A percentile compares a stretch with the other conserved stretches of the same genome.
These are phyloP conservation scores for Pseudomugil tenellus DNA, from an alignment of 2,797 vertebrate species.

Conservation along the genomic window DNA sequence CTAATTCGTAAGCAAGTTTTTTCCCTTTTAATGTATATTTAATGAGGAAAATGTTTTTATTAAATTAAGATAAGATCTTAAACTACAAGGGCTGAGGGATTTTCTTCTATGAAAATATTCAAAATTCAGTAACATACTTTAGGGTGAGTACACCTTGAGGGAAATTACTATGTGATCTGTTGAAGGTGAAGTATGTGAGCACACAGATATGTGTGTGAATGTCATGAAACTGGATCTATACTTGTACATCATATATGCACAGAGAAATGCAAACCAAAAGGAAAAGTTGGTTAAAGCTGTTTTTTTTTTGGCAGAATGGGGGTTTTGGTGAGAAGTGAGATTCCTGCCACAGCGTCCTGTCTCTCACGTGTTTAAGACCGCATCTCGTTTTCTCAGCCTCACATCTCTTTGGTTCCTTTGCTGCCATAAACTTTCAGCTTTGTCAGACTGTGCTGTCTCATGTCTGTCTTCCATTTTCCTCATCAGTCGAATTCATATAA, in stretches of 20 bases:
- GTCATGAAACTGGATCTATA: constrained; percentile 25
- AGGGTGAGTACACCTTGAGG: constrained; percentile 20
- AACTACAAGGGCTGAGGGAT: constrained; percentile 23
- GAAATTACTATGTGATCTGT: constrained; percentile 48
- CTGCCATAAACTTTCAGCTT: constrained; percentile 27
- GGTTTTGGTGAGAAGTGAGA: not conserved
- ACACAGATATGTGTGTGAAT: constrained; percentile 42
- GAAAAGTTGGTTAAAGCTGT: constrained; percentile 5
- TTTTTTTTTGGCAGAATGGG: constrained; percentile 16
- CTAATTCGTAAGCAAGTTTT: not conserved
- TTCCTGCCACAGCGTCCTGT: constrained; percentile 7
- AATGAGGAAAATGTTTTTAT: constrained; percentile 17
- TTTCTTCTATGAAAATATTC: constrained; percentile 37
- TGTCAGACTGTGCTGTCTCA: not conserved
- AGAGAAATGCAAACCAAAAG: not conserved
- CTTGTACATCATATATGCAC: not conserved
- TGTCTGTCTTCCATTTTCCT: not conserved
- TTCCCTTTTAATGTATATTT: constrained; percentile 2
- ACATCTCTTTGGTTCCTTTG: constrained; percentile 31
- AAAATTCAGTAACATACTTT: constrained; percentile 58
- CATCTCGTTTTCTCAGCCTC: constrained; percentile 10
- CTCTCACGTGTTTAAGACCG: constrained; percentile 17
- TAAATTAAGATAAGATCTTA: constrained; percentile 20
- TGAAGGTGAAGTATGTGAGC: constrained; percentile 25
- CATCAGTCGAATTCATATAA: constrained; percentile 10